A percentile compares a stretch with the other conserved stretches of the same genome.
Evolutionary conservation across 2,797 vertebrate species (phyloP).

Genomic region (Sebastes flavidus): DNA sequence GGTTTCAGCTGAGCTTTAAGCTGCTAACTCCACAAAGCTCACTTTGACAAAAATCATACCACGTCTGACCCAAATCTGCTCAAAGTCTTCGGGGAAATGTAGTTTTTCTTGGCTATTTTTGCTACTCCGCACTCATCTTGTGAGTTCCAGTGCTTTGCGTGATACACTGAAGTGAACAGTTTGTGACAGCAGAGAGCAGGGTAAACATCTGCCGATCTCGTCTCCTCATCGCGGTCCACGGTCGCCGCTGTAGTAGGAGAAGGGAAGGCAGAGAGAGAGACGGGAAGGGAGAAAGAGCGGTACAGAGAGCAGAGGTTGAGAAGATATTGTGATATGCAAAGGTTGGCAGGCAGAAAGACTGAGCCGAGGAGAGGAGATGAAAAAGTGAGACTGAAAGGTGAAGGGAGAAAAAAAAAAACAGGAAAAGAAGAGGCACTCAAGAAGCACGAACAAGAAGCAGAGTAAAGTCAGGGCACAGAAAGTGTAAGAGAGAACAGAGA

Average conservation of each 20-base stretch:
- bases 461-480: background rate
- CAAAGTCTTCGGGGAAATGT: slow-evolving; percentile 50
- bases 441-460: background rate
- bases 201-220: slow-evolving; percentile 44
- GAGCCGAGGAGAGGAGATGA: background rate
- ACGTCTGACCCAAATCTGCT: slow-evolving; percentile 61
- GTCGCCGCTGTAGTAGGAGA: slow-evolving; percentile 8
- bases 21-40: slow-evolving; percentile 37
- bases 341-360: slow-evolving; percentile 15
- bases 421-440: background rate
- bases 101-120: slow-evolving; percentile 57
- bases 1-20: slow-evolving; percentile 39
- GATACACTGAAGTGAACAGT: slow-evolving; percentile 29
- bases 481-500: background rate
- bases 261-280: background rate
- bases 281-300: background rate
- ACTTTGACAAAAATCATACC: slow-evolving; percentile 36
- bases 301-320: background rate
- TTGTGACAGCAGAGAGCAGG: slow-evolving; percentile 44
- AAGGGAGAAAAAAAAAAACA: background rate
- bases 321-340: slow-evolving; percentile 7
- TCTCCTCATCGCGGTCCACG: slow-evolving; percentile 31
- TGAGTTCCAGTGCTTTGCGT: slow-evolving; percentile 16
- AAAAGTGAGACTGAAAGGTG: slow-evolving; percentile 1
- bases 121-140: background rate